Conservation (phyloP, 2,888 invertebrate species). For the Euclidia mi region DNA sequence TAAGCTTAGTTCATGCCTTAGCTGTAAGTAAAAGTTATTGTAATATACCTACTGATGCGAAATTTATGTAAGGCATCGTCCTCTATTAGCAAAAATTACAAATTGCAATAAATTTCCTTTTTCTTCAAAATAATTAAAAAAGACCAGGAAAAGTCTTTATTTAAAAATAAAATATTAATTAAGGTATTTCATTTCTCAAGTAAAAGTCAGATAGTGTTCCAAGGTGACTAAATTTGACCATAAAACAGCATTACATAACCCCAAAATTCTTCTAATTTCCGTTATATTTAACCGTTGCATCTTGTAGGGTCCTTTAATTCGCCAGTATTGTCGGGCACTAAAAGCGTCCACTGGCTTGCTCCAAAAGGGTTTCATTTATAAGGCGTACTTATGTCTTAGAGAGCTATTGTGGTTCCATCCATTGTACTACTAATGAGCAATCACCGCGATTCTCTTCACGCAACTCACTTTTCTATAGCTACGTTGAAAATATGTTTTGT, state of each 20-base stretch:
- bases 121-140: too few relatives aligned
- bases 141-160: too few relatives aligned
- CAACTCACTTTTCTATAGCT: constrained; percentile 55
- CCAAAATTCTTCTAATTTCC: constrained; percentile 6
- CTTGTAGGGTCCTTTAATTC: constrained; percentile 31
- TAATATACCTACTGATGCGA: too few relatives aligned
- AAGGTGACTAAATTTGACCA: neutral
- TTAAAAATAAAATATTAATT: too few relatives aligned
- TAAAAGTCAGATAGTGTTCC: too few relatives aligned
- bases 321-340: constrained; percentile 34
- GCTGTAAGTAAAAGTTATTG: too few relatives aligned
- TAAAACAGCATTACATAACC: neutral
- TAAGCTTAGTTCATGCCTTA: too few relatives aligned
- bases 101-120: too few relatives aligned
- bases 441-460: constrained; percentile 70
- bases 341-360: constrained; percentile 29
- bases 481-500: constrained; percentile 55
- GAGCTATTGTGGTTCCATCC: constrained; percentile 69
- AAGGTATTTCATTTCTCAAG: too few relatives aligned
- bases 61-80: too few relatives aligned
- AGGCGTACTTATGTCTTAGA: constrained; percentile 32
- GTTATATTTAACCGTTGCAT: constrained; percentile 38
- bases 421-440: constrained; percentile 86
- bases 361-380: constrained; percentile 40
- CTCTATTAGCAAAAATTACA: too few relatives aligned